Base-by-base conservation (phyloP, 2,888 invertebrate genomes). In the Pecten maximus region DNA sequence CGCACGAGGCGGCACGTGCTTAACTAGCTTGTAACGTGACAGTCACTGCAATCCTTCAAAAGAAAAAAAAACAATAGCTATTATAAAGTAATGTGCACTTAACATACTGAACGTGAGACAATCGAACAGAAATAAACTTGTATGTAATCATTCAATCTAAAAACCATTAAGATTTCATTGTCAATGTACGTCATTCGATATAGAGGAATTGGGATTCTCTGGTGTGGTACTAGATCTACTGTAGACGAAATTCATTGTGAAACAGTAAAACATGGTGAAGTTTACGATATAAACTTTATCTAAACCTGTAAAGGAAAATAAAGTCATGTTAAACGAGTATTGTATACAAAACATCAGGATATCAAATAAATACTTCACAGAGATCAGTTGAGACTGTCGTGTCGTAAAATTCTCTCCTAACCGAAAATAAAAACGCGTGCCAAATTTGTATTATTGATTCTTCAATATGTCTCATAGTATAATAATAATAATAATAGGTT, bases 31-130 rank as follows among this genome's bases (percentile, higher is more conserved):
- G 28, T 28, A 35, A 74, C 28, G 74, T 74, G 74, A 74, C 74
- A 35, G 28, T 74, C 74, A 74, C 35, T 74, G 74, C 74, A 35
- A 74, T 74, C 35, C 74, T 74, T 74, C 74, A 74, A 74, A 74
- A 35, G 35, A 74, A 74, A 74, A 74, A 74, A 28, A 19, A 23
- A 35, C 74, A 74, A 74, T 54, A 10, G 44, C 44, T 44, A 12
- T 44, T 10, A 74, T 23, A 74, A 60, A 16, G n/a, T 74, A 19
- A 74, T 35, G 74, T 74, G 74, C 74, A 74, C 35, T 35, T 74
- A 6, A 35, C 74, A 35, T 74, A 74, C 74, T 35, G 23, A 23
- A 60, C 60, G 23, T n/a, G 74, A 74, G 23, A 74, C 35, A 74
- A 74, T 74, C 28, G 28, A 74, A 74, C 28, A 28, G 15, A 74